These are phyloP conservation scores for Corydoras maculifer DNA, from an alignment of 2,113 vertebrate genomes.

Conservation along the genomic window DNA sequence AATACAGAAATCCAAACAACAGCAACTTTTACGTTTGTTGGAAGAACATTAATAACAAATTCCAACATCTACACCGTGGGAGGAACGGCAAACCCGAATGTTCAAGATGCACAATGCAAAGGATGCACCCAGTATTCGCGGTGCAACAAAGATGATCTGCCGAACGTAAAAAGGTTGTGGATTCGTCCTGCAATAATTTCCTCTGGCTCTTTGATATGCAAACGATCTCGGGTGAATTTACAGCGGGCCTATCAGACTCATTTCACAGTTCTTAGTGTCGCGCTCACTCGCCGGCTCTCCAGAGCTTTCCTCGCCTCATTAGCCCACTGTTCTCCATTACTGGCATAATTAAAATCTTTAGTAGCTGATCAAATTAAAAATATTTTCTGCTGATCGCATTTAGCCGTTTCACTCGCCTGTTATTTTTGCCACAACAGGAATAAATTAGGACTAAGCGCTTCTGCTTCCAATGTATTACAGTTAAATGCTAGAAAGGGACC, in stretches of 20 bases:
- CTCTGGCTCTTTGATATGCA: slow-evolving; percentile 99
- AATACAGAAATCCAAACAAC: slow-evolving; percentile 10
- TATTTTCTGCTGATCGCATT: slow-evolving; percentile 96
- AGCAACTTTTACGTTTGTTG: not conserved
- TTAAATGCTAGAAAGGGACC: slow-evolving; percentile 60
- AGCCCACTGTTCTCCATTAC: slow-evolving; percentile 99
- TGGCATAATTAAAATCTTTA: slow-evolving; percentile 99
- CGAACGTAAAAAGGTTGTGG: slow-evolving; percentile 94
- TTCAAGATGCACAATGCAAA: not conserved
- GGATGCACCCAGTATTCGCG: slow-evolving; percentile 4
- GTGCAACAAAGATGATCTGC: slow-evolving; percentile 53
- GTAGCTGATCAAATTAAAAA: slow-evolving; percentile 99
- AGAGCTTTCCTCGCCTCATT: slow-evolving; percentile 96
- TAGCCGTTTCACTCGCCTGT: slow-evolving; percentile 81
- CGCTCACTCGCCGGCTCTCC: slow-evolving; percentile 71
- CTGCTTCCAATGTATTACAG: slow-evolving; percentile 56
- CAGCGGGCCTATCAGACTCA: slow-evolving; percentile 99
- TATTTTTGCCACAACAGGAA: slow-evolving; percentile 99
- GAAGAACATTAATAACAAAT: not conserved
- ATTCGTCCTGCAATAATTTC: slow-evolving; percentile 99
- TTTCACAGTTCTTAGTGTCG: slow-evolving; percentile 99
- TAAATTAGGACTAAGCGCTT: slow-evolving; percentile 93
- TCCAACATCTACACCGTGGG: not conserved
- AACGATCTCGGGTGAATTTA: slow-evolving; percentile 98
- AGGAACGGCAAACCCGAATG: not conserved